These are phyloP conservation scores for Dicycla oo DNA, from an alignment of 2,888 invertebrate species.

Conservation along the genomic window DNA sequence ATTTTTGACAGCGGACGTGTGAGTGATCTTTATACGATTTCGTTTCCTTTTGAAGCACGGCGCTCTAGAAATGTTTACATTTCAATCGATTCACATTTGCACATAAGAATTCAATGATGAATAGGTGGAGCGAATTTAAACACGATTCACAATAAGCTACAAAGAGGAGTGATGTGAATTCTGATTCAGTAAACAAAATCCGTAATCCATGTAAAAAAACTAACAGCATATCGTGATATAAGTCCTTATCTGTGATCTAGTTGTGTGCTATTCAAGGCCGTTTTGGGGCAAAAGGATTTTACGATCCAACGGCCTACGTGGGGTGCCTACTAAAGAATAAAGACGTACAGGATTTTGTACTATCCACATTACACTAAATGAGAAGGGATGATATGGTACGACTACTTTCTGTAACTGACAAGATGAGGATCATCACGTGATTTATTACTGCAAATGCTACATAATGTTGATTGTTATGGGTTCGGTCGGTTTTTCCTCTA, in stretches of 20 bases:
- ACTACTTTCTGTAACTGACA: slow-evolving; percentile 71
- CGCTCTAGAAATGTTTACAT: slow-evolving; percentile 40
- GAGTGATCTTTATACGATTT: slow-evolving; percentile 48
- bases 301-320: slow-evolving; percentile 75
- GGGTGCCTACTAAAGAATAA: slow-evolving; percentile 71
- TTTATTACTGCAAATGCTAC: slow-evolving; percentile 66
- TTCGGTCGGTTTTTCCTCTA: slow-evolving; percentile 38
- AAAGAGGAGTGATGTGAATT: slow-evolving; percentile 35
- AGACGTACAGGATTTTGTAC: slow-evolving; percentile 71
- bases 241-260: slow-evolving; percentile 76
- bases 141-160: slow-evolving; percentile 30
- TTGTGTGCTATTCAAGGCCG: slow-evolving; percentile 74
- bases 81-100: slow-evolving; percentile 42
- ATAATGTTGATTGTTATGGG: slow-evolving; percentile 51
- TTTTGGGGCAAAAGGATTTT: slow-evolving; percentile 76
- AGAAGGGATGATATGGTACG: slow-evolving; percentile 72
- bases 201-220: slow-evolving; percentile 67
- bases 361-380: slow-evolving; percentile 72
- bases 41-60: slow-evolving; percentile 29
- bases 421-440: slow-evolving; percentile 68
- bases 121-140: slow-evolving; percentile 36
- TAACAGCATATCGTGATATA: slow-evolving; percentile 73
- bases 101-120: slow-evolving; percentile 33
- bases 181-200: slow-evolving; percentile 54
- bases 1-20: slow-evolving; percentile 23